Evolutionary conservation across 2,113 vertebrate genomes (phyloP).

Genomic region (Bostrychus sinensis): DNA sequence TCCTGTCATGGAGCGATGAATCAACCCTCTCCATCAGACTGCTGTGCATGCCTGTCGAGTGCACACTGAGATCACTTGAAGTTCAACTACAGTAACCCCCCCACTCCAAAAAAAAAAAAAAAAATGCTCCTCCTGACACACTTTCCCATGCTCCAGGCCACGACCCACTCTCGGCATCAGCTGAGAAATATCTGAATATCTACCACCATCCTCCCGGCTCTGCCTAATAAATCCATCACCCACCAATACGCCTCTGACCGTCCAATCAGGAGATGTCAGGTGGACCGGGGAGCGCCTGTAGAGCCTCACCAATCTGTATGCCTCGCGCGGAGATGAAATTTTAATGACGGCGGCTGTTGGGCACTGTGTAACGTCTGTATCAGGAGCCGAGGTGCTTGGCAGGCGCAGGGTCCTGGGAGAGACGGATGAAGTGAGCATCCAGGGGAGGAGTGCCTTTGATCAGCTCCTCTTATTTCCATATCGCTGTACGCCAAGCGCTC

Average conservation of each 20-base stretch:
- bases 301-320: conserved; percentile 42
- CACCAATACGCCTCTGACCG: conserved; percentile 19
- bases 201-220: neutral
- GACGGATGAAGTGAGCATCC: conserved; percentile 66
- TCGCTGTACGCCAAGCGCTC: conserved; percentile 58
- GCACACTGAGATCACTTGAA: neutral
- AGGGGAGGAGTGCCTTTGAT: conserved; percentile 74
- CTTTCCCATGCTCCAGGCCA: conserved; percentile 4
- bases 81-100: neutral
- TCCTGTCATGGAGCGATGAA: neutral
- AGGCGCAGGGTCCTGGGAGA: conserved; percentile 65
- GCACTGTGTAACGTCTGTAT: conserved; percentile 61
- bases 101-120: neutral
- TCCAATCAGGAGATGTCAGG: conserved; percentile 47
- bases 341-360: conserved; percentile 66
- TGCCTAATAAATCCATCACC: conserved; percentile 46
- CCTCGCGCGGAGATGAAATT: conserved; percentile 61
- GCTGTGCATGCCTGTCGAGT: neutral
- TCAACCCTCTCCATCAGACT: neutral
- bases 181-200: conserved; percentile 34
- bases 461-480: conserved; percentile 73
- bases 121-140: neutral
- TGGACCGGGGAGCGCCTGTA: conserved; percentile 42
- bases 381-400: conserved; percentile 58
- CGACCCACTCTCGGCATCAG: conserved; percentile 8